Base-by-base conservation (phyloP, 2,797 vertebrate genomes). In the Adrianichthys oophorus region DNA sequence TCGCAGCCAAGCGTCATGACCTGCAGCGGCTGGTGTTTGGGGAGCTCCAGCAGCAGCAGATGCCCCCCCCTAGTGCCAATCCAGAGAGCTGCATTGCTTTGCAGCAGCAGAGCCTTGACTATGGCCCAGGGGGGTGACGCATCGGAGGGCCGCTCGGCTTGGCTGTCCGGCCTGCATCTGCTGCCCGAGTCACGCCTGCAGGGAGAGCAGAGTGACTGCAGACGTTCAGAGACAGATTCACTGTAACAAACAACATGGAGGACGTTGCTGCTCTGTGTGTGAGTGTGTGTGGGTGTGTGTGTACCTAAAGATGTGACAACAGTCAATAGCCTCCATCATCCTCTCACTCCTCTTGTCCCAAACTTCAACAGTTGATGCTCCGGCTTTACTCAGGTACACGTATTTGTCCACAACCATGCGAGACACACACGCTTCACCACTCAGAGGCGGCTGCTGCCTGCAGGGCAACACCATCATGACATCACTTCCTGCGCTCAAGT, bases 331-430 rank as follows among this genome's bases (percentile, higher is more conserved):
- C 80, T 95, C 92, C 65, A 91, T 88, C 88, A 96, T 93, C 72
- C 91, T 94, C 78, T 94, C 94, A 0, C 89, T 94, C 77, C 93
- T 95, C 87, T 94, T 96, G 72, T 99, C 95, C 96, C 97, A 96
- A 53, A 99, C 92, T 87, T 98, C 96, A 1, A 99, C 93, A 8
- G 90, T 82, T 1, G 95, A 82, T 4, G 92, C 91, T 19, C 93
- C 92, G 15, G 92, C 90, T 90, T 96, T 98, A 73, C 94, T 95
- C 65, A 98, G 68, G 76, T 95, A 98, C 56, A 96, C 87, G 23
- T 87, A 92, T 52, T 94, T 94, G 48, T 98, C 97, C 63, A 96
- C 94, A 16, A 86, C 96, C 87, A 98, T 88, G 0, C 92, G 92
- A 53, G 92, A 94, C 70, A 98, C 95, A 52, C 91, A 93, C 6